Evolutionary conservation across 2,888 invertebrate species (phyloP).

Genomic region (Unio delphinus): DNA sequence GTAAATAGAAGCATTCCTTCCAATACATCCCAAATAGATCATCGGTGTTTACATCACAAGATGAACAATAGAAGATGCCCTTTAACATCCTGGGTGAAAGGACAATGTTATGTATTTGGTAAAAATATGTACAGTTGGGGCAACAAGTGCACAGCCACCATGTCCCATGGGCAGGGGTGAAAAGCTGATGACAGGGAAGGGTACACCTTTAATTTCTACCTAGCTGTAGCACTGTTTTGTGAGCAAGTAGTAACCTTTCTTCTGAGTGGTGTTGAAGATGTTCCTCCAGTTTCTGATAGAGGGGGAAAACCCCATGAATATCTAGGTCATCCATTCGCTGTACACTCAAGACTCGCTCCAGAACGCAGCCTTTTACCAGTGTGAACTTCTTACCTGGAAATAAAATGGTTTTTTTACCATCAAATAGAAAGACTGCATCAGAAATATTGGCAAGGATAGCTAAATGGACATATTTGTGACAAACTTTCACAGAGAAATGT

Average conservation of each 20-base stretch:
- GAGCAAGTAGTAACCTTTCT: conserved; percentile 41
- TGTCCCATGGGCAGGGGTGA: neutral
- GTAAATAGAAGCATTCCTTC: too few relatives aligned
- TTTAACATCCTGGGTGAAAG: too few relatives aligned
- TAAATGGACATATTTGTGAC: too few relatives aligned
- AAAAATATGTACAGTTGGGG: too few relatives aligned
- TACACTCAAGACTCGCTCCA: conserved; percentile 77
- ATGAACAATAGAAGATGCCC: too few relatives aligned
- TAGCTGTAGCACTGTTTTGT: neutral
- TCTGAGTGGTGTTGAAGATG: conserved; percentile 39
- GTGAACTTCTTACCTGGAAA: conserved; percentile 23
- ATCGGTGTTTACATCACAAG: too few relatives aligned
- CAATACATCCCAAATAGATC: too few relatives aligned
- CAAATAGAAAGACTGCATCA: too few relatives aligned
- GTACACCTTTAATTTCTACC: neutral
- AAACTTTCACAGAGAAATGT: too few relatives aligned
- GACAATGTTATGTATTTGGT: too few relatives aligned
- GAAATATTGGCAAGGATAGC: too few relatives aligned
- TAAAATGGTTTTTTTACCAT: too few relatives aligned
- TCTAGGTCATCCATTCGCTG: conserved; percentile 76
- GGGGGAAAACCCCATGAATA: conserved; percentile 65
- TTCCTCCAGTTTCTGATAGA: conserved; percentile 52
- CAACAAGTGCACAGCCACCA: neutral
- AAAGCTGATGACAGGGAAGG: neutral
- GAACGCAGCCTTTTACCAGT: conserved; percentile 76